Percentiles rank a stretch among this genome's conserved stretches.
Conservation (phyloP, 23 tunicate species). For the Phallusia fumigata region DNA sequence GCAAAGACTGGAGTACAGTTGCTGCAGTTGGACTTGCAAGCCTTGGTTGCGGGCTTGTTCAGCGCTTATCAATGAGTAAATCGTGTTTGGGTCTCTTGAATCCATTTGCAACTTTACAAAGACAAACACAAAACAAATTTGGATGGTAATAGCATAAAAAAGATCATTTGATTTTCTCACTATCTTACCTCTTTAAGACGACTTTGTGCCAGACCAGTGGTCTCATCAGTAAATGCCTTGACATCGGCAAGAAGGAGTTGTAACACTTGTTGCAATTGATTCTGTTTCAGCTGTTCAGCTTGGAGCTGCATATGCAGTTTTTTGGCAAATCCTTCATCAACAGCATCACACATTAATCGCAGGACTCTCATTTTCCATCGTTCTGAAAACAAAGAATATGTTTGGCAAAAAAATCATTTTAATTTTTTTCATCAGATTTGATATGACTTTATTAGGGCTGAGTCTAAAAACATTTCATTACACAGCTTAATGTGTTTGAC, state of each 20-base stretch:
- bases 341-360: constrained; percentile 65
- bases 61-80: constrained; percentile 57
- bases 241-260: constrained; percentile 38
- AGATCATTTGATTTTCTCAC: neutral
- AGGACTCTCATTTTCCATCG: constrained; percentile 74
- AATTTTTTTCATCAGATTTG: too few relatives aligned
- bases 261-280: constrained; percentile 22
- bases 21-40: constrained; percentile 54
- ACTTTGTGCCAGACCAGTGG: constrained; percentile 30
- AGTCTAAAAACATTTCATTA: too few relatives aligned
- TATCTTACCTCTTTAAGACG: constrained; percentile 56
- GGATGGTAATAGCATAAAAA: too few relatives aligned
- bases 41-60: constrained; percentile 63
- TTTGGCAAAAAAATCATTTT: too few relatives aligned
- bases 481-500: too few relatives aligned
- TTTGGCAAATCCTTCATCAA: constrained; percentile 34
- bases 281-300: constrained; percentile 34
- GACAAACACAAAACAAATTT: too few relatives aligned
- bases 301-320: constrained; percentile 45
- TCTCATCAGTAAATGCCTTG: constrained; percentile 39
- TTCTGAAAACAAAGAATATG: constrained; percentile 25
- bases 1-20: constrained; percentile 46
- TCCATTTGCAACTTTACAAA: constrained; percentile 49
- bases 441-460: too few relatives aligned
- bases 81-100: constrained; percentile 36